Evolutionary conservation across 2,888 invertebrate species (phyloP), one percentile per base, ranked within the genome.

Genomic region (Chrysolina oricalcia): DNA sequence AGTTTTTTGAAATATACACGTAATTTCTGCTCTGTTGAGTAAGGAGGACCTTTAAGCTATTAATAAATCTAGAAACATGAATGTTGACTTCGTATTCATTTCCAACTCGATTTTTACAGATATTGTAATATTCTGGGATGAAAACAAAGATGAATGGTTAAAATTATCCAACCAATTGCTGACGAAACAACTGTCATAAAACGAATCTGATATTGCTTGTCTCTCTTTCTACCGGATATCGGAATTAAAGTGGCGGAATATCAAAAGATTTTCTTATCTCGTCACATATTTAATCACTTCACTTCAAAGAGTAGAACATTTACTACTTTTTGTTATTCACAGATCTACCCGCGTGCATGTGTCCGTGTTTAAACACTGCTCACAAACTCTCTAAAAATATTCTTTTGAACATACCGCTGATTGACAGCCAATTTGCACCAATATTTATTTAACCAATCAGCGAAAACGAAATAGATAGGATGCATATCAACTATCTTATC

Each of bases 381-480:
- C 53, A 53, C 21, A 50, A 21, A 67, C 50, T 40, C 74, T 71
- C 67, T 71, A 68, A 74, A 68, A 74, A 71, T 21, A 63, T 66
- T 66, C 23, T 40, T 75, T 75, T 75, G 74, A 75, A 71, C n/a
- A n/a, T 19, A 46, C 74, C 74, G 74, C 74, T 75, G 74, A 75
- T 71, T 75, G 74, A 75, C 71, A 75, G 74, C 71, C 63, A 71
- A 71, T 71, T 75, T 69, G 68, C 73, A 50, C 72, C 75, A 72
- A 75, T 78, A 78, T 79, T 79, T 77, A 77, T 73, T 76, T 73
- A 76, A 79, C 77, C 76, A 79, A 79, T 79, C 79, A 76, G 78
- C 76, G 76, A 78, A 78, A 76, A 72, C 74, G 46, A 53, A 71
- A 53, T 53, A 53, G 53, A 53, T 53, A 53, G 19, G 2, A 9